These are phyloP conservation scores for Malurus leucopterus DNA, from an alignment of 2,797 vertebrate genomes.

Conservation along the genomic window DNA sequence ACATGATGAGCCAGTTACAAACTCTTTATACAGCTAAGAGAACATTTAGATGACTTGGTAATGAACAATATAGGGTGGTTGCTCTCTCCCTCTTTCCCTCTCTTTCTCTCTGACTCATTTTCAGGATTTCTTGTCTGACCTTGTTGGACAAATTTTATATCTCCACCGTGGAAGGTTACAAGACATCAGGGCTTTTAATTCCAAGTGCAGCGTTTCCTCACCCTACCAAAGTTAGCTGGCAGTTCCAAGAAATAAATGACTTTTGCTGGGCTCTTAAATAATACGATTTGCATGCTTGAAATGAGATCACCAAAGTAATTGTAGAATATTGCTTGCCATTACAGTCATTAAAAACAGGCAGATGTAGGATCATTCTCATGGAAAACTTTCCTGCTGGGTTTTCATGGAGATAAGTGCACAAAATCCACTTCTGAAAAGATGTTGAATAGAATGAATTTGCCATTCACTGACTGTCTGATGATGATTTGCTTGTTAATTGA, in stretches of 20 bases:
- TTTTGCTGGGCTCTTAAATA: slow-evolving; percentile 73
- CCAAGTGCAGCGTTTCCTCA: neutral
- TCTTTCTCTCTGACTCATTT: neutral
- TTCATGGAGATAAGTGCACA: slow-evolving; percentile 78
- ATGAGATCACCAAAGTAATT: slow-evolving; percentile 75
- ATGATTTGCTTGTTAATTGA: slow-evolving; percentile 80
- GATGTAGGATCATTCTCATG: slow-evolving; percentile 75
- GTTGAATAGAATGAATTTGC: slow-evolving; percentile 78
- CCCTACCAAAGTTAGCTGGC: slow-evolving; percentile 55
- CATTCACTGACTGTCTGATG: slow-evolving; percentile 77
- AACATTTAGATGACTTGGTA: neutral
- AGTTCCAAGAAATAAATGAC: slow-evolving; percentile 70
- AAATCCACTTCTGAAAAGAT: slow-evolving; percentile 78
- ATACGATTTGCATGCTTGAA: slow-evolving; percentile 77
- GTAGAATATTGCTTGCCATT: slow-evolving; percentile 76
- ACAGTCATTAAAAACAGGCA: slow-evolving; percentile 74
- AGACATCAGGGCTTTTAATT: slow-evolving; percentile 38
- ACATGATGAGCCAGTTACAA: neutral
- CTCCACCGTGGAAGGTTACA: neutral
- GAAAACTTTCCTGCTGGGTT: slow-evolving; percentile 79
- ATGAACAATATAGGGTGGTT: neutral
- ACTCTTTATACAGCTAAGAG: neutral
- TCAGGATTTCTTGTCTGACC: slow-evolving; percentile 39
- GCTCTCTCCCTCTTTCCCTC: rapidly evolving
- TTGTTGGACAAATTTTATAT: slow-evolving; percentile 46